phyloP scores from a whole-genome alignment of 2,797 vertebrate genomes.

The Falco berigora region DNA sequence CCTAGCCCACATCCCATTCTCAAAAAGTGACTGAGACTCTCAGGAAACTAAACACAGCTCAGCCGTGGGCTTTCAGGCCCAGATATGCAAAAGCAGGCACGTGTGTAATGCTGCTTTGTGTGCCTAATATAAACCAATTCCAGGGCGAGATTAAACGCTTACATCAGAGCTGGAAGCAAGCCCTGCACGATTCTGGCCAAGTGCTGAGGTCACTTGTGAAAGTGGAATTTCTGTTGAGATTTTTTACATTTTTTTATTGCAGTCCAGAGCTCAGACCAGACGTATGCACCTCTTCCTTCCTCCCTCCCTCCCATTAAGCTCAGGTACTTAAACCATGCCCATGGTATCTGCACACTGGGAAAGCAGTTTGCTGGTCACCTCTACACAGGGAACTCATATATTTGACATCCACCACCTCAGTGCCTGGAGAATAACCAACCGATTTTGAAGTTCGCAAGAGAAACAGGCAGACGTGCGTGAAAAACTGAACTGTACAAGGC shows the following conservation, averaged over 20 bases:
- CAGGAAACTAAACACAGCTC: neutral
- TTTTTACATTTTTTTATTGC: neutral
- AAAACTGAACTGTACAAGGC: neutral
- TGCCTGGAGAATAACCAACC: neutral
- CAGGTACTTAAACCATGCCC: neutral
- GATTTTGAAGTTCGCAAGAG: neutral
- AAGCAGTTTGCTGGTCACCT: neutral
- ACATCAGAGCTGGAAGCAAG: neutral
- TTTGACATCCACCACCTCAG: neutral
- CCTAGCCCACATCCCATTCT: neutral
- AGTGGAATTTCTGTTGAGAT: neutral
- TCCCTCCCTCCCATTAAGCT: neutral
- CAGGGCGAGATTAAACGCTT: neutral
- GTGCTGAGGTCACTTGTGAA: neutral
- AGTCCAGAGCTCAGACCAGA: neutral
- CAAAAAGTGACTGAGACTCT: neutral
- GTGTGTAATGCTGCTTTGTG: neutral
- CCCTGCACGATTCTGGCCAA: rapidly evolving
- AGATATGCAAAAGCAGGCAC: neutral
- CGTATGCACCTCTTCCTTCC: neutral
- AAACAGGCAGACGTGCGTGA: neutral
- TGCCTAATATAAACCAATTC: neutral
- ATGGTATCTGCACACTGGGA: rapidly evolving
- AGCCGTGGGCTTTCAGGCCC: neutral
- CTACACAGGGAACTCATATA: neutral